Evolutionary conservation across 2,797 vertebrate genomes (phyloP), one percentile per base, ranked within the genome.

Genomic region (Austrolebias charrua): DNA sequence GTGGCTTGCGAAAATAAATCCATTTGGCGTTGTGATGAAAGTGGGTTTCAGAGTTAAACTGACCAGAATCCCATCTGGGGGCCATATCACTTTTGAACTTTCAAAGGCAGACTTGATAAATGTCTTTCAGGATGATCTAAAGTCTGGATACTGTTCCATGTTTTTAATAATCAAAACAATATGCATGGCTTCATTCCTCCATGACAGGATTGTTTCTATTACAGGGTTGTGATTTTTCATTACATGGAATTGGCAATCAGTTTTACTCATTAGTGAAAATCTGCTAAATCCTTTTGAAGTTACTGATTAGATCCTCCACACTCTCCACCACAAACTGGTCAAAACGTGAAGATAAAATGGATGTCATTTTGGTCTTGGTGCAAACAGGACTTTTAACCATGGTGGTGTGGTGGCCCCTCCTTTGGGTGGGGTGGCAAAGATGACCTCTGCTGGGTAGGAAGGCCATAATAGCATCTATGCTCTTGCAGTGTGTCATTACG

Each of bases 341-440:
- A 60, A 79, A 90, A 89, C 85, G 80, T 80, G 77, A 85, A 90
- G 90, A 92, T 91, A 90, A 92, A 91, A 77, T 38, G 67, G 86
- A 90, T 92, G 85, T 93, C 87, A 92, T 93, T 93, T 92, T 92
- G 91, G 91, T 93, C 81, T 86, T 79, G 73, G 83, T 88, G 86
- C 87, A 89, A 88, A 85, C 84, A 71, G 76, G 58, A 66, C 76
- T 71, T 83, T 80, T 69, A 80, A 90, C 89, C 90, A 74, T 68
- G 64, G 76, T 53, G 82, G 81, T 78, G 73, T 80, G 73, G 75
- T 50, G 57, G 78, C 79, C 78, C 80, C 87, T 89, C 80, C 86
- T 89, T 88, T 85, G 86, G 88, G 89, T 49, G 87, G 78, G 88
- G 89, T 85, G 79, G 88, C 73, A 76, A 64, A 74, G 84, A 90